Base-by-base conservation (phyloP, 1,140 invertebrate genomes). In the Riptortus pedestris region DNA sequence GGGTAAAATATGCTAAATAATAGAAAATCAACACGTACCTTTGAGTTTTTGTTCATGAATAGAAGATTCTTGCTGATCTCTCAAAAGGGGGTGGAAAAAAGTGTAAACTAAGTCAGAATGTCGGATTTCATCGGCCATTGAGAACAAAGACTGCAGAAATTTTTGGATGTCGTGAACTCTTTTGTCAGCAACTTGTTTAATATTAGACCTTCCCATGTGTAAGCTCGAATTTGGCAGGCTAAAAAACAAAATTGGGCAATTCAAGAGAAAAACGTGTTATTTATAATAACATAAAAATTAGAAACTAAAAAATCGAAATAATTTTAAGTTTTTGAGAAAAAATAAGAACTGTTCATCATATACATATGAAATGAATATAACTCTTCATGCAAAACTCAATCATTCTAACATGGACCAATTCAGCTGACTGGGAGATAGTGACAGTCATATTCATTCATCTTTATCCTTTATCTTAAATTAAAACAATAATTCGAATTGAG, bases 21-120 rank as follows among this genome's bases (percentile, higher is more conserved):
- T n/a, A n/a, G n/a, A n/a, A n/a, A n/a, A n/a, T n/a, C n/a, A 38
- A 38, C 14, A 38, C 28, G 66, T 67, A 78, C 76, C 77, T 70
- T 69, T 77, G n/a, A 78, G 70, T 72, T 78, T 78, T 9, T 71
- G 71, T 66, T 76, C 72, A 65, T 75, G 72, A 69, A 80, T 80
- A 70, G 82, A 87, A 31, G 85, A 83, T 72, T 91, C 90, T 76
- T 95, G 86, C 74, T 91, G 88, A 73, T 91, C 96, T 67, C 94
- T 77, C 55, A 97, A 75, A 66, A 98, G 74, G 11, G 94, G 93
- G 80, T 98, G 96, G 74, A 98, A 97, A 77, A 98, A 98, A 0
- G 95, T 98, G 73, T 98, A 98, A 7, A 98, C 92, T 31, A 98
- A 79, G 76, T 96, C 91, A 31, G 91, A 96, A 79, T 98, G 91